These are phyloP conservation scores for Acomys russatus DNA, from an alignment of 2,797 vertebrate genomes.

Conservation along the genomic window DNA sequence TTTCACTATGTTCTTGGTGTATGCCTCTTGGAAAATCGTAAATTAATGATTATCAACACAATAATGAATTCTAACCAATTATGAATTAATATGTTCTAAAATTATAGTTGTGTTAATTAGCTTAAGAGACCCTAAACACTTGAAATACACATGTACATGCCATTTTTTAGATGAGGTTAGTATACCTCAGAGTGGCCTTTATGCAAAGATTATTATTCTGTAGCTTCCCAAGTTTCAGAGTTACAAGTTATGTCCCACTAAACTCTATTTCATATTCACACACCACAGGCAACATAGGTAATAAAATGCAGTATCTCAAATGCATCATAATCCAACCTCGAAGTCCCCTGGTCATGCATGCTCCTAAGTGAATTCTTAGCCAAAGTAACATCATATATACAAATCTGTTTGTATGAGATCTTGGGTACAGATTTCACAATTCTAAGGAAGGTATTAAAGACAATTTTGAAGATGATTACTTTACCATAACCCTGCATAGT, in stretches of 20 bases:
- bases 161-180: background rate
- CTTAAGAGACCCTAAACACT: background rate
- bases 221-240: background rate
- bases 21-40: background rate
- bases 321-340: background rate
- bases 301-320: background rate
- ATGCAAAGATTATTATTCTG: background rate
- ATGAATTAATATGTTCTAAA: conserved; percentile 12
- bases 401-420: background rate
- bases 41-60: background rate
- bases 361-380: background rate
- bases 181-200: background rate
- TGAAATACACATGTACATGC: background rate
- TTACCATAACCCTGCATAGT: background rate
- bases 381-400: too few relatives aligned
- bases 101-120: background rate
- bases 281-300: background rate
- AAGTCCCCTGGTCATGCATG: rapidly evolving
- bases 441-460: background rate
- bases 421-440: background rate
- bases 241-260: background rate
- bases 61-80: background rate
- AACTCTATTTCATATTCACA: too few relatives aligned
- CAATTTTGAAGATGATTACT: background rate
- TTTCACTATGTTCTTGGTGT: background rate